Evolutionary conservation across 35 echinoderm and acorn worm genomes (phyloP).

Genomic region (Stichopus chloronotus): DNA sequence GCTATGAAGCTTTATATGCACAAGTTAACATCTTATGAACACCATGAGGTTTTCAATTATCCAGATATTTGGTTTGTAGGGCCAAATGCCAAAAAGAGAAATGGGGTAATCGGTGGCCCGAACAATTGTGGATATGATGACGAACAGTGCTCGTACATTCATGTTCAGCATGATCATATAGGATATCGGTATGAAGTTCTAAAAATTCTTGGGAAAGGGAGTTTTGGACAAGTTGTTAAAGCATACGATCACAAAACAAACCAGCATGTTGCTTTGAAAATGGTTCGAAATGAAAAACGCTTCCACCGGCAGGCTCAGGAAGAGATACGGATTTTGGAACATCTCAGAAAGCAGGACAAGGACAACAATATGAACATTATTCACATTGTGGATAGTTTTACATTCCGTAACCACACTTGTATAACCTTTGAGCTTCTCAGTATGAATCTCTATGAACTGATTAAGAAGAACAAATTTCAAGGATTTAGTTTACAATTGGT

Average conservation of each 20-base stretch:
- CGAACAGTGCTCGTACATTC: slow-evolving; percentile 97
- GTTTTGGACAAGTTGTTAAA: slow-evolving; percentile 99
- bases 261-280: slow-evolving; percentile 97
- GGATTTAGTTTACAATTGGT: slow-evolving; percentile 98
- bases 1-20: slow-evolving; percentile 99
- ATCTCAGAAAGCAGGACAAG: slow-evolving; percentile 97
- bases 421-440: slow-evolving; percentile 98
- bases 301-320: slow-evolving; percentile 99
- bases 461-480: slow-evolving; percentile 99
- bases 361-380: slow-evolving; percentile 99
- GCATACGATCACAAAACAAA: slow-evolving; percentile 99
- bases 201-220: slow-evolving; percentile 99
- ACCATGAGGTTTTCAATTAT: slow-evolving; percentile 97
- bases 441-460: slow-evolving; percentile 99
- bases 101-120: slow-evolving; percentile 94
- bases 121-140: slow-evolving; percentile 99
- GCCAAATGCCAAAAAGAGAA: slow-evolving; percentile 99
- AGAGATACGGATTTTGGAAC: slow-evolving; percentile 98
- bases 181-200: slow-evolving; percentile 98
- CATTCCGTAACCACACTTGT: slow-evolving; percentile 97
- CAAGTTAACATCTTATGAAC: slow-evolving; percentile 97
- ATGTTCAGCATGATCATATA: slow-evolving; percentile 99
- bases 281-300: slow-evolving; percentile 99
- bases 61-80: slow-evolving; percentile 93
- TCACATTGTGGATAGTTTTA: slow-evolving; percentile 95